Evolutionary conservation across 2,888 invertebrate genomes (phyloP).

Genomic region (Tinea semifulvella): DNA sequence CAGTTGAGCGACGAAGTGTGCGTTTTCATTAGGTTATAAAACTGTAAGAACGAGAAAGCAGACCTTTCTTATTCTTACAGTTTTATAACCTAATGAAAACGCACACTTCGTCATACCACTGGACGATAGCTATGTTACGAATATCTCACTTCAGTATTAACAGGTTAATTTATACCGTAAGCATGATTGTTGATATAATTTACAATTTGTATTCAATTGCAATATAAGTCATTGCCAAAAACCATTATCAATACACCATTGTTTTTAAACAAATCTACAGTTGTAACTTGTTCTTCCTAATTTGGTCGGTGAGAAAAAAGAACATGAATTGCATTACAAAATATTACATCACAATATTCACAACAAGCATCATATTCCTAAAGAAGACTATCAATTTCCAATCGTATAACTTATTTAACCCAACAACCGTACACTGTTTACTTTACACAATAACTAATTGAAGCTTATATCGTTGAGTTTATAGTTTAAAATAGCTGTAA

Average conservation of each 20-base stretch:
- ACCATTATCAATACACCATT: neutral
- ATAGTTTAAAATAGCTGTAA: neutral
- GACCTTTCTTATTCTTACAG: too few species aligned
- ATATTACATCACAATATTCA: slow-evolving; percentile 9
- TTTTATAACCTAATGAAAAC: too few species aligned
- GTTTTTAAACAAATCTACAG: slow-evolving; percentile 2
- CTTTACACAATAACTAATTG: neutral
- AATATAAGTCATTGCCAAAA: neutral
- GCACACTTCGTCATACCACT: too few species aligned
- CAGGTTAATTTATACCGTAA: too few species aligned
- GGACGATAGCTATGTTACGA: too few species aligned
- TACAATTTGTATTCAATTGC: too few species aligned
- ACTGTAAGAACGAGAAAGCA: too few species aligned
- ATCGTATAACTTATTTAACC: slow-evolving; percentile 3
- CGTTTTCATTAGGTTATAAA: too few species aligned
- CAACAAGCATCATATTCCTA: slow-evolving; percentile 9
- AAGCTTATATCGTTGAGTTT: neutral
- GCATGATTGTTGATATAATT: too few species aligned
- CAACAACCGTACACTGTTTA: neutral
- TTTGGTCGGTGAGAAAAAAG: slow-evolving; percentile 9
- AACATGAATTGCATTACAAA: slow-evolving; percentile 9
- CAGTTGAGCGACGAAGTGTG: too few species aligned
- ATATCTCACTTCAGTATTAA: too few species aligned
- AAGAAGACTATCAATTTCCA: slow-evolving; percentile 14
- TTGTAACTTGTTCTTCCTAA: slow-evolving; percentile 1